Evolutionary conservation across 2,888 invertebrate genomes (phyloP), one percentile per base, ranked within the genome.

Genomic region (Helobdella robusta): DNA sequence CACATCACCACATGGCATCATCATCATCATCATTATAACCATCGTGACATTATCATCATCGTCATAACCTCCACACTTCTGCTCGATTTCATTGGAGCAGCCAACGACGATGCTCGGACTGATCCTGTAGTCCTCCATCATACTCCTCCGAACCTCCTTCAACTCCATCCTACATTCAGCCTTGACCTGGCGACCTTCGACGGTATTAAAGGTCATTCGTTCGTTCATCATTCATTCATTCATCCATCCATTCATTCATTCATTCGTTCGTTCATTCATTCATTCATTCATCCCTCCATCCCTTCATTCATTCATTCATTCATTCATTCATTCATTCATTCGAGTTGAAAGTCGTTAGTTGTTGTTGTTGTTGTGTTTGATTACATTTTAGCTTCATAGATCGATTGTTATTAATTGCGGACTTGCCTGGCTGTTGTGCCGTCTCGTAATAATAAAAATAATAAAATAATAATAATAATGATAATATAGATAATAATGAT

Each of bases 91-190:
- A 2, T 64, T 44, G 3, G 63, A 54, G 40, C 70, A 70, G 34
- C 36, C 58, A 20, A 23, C 35, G 2, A 70, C 67, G 15, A 69
- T 34, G 0, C 52, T 35, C 1, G 97, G 97, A 11, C 91, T 91
- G 23, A 98, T 82, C 73, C 89, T 85, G 77, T 89, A 95, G 79
- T 97, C 94, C 75, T 90, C 88, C 87, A 97, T 87, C 20, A 98
- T 82, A 67, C 89, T 87, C 77, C 87, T 86, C 25, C 97, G 84
- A 77, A 97, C 92, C 74, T 91, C 89, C 70, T 86, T 84, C 85
- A 98, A 88, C 82, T 97, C 94, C 25, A 84, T 84, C 63, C 87
- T 84, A 76, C 97, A 98, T 72, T 89, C 88, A 4, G 73, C 68
- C 3, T 67, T 67, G 4, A 76, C 65, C n/a, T 67, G 40, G 23